Percentiles rank a stretch among this genome's conserved stretches.
phyloP scores from a whole-genome alignment of 2,113 vertebrate genomes.

The Muntiacus muntjak region DNA sequence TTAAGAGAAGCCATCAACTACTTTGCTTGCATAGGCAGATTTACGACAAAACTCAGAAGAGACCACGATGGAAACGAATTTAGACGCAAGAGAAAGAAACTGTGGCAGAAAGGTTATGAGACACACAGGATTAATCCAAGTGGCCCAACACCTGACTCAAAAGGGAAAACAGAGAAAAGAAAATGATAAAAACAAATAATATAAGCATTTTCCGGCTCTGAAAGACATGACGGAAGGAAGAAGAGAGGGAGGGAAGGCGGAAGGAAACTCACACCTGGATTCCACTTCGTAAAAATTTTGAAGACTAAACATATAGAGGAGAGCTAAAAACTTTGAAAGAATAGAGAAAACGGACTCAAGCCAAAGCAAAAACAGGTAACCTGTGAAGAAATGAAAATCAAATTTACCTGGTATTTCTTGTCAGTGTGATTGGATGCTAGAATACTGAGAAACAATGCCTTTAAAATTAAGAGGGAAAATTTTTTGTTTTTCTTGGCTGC shows the following conservation, averaged over 20 bases:
- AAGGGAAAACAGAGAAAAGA: not conserved
- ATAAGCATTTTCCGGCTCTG: not conserved
- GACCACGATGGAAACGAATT: not conserved
- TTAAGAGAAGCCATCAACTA: not conserved
- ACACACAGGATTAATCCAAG: not conserved
- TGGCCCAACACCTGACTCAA: not conserved
- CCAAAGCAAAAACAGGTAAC: not conserved
- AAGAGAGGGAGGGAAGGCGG: not conserved
- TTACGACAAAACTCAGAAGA: not conserved
- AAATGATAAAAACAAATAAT: not conserved
- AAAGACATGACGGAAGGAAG: not conserved
- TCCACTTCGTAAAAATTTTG: not conserved
- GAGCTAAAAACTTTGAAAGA: not conserved
- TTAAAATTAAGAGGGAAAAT: not conserved
- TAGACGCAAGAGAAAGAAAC: not conserved
- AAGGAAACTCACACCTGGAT: not conserved
- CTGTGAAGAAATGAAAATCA: not conserved
- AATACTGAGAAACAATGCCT: not conserved
- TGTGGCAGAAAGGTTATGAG: not conserved
- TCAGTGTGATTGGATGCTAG: not conserved
- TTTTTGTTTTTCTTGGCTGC: not conserved
- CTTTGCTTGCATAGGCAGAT: not conserved
- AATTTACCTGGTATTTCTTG: not conserved
- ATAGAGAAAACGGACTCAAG: not conserved
- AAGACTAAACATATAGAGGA: not conserved